phyloP scores from a whole-genome alignment of 2,888 invertebrate genomes.

The Seladonia tumulorum region DNA sequence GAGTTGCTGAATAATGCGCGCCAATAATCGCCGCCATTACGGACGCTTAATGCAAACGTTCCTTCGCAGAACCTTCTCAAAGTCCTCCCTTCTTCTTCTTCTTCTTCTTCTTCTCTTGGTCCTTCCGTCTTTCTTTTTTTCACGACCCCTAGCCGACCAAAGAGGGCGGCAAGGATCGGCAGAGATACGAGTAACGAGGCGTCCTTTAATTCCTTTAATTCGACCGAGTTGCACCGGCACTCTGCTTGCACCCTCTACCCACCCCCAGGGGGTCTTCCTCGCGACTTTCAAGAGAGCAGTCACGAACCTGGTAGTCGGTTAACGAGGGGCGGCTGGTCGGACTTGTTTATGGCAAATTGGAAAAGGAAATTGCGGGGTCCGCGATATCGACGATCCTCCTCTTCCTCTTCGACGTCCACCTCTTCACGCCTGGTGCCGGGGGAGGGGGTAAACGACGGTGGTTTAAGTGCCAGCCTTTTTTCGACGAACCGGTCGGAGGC shows the following conservation, averaged over 20 bases:
- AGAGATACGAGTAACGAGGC: constrained; percentile 80
- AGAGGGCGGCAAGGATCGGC: constrained; percentile 55
- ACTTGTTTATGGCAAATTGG: constrained; percentile 84
- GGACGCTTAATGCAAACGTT: constrained; percentile 73
- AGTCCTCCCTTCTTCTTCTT: neutral
- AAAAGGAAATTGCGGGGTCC: constrained; percentile 82
- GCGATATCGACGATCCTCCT: constrained; percentile 65
- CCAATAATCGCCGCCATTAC: constrained; percentile 81
- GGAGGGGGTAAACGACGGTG: constrained; percentile 50
- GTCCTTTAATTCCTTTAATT: constrained; percentile 82
- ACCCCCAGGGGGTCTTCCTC: constrained; percentile 18
- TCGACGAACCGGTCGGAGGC: constrained; percentile 1
- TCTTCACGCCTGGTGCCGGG: neutral
- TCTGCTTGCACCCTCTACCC: constrained; percentile 25
- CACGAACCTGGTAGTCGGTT: constrained; percentile 72
- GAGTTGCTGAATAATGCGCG: constrained; percentile 79
- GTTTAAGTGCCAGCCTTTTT: constrained; percentile 48
- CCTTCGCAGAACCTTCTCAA: constrained; percentile 33
- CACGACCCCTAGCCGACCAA: neutral
- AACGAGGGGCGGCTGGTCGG: constrained; percentile 74
- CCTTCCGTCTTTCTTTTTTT: constrained; percentile 25
- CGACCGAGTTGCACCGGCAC: constrained; percentile 75
- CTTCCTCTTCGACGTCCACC: constrained; percentile 26
- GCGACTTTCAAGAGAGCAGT: constrained; percentile 72
- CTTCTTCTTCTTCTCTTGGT: neutral